Base-by-base conservation (phyloP, 64 coral and sea anemone species). In the Stichodactyla mertensii region DNA sequence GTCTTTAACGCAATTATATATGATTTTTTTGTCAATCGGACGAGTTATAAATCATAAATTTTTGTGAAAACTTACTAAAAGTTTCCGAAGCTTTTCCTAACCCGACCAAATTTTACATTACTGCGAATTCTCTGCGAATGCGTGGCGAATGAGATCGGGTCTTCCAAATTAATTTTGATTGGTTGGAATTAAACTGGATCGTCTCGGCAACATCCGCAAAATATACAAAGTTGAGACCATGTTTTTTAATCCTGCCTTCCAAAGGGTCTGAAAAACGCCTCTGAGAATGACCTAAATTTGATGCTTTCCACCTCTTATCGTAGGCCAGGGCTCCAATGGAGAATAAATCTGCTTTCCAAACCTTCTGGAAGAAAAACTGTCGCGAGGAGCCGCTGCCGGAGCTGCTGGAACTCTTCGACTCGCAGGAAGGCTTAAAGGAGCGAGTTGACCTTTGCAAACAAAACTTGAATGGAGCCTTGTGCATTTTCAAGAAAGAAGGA, bases 401-500 rank as follows among this genome's bases (percentile, higher is more conserved):
- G 14, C 36, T 82, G 80, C 52, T 61, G 0, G 55, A 61, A 58
- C 7, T 85, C 56, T 27, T 61, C n/a, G 74, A 52, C 1, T 86
- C 90, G 16, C n/a, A 64, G 15, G 90, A 87, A 81, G 23, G 82
- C 52, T n/a, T 92, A 52, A 66, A 78, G 13, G 59, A 87, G 14
- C 90, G 90, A 5, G 36, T 83, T 27, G 64, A 59, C 28, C 55
- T 70, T 26, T 87, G 90, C 86, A 81, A 83, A 15, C 54, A 87
- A 86, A 92, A 64, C 8, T 86, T 92, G 52, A 62, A 87, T 12
- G 9, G 31, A 62, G 90, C 90, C 12, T 71, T 92, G 54, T 20
- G 51, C 79, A 59, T 51, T 60, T 45, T 92, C 55, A 83, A 92
- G 86, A 83, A 58, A 16, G 90, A 92, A 60, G 90, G 90, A 83